These are phyloP conservation scores for Ptychadena robeensis DNA, from an alignment of 2,797 vertebrate genomes.

Conservation along the genomic window DNA sequence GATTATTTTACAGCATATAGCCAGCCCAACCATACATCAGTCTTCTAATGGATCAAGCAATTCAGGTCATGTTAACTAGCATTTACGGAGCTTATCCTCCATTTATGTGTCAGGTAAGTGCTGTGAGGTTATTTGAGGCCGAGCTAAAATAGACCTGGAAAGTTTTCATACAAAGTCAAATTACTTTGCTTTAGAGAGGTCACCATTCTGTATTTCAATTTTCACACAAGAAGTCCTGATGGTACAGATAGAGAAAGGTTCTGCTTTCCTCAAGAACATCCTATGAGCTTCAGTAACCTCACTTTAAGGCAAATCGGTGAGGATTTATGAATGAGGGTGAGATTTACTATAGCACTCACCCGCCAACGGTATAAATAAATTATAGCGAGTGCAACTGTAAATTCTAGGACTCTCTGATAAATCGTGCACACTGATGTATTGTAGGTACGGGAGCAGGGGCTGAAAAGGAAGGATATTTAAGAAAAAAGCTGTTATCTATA, in stretches of 20 bases:
- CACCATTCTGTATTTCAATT: not conserved
- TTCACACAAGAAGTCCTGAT: not conserved
- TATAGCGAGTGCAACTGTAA: conserved; percentile 33
- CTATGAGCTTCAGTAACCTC: conserved; percentile 6
- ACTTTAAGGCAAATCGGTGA: conserved; percentile 29
- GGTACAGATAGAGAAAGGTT: conserved; percentile 4
- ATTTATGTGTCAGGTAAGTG: not conserved
- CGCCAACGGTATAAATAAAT: conserved; percentile 36
- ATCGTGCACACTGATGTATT: conserved; percentile 23
- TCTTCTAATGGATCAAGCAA: not conserved
- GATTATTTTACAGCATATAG: conserved; percentile 1
- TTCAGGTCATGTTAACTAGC: conserved; percentile 13
- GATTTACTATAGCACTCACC: conserved; percentile 46
- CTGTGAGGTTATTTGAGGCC: not conserved
- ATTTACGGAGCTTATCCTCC: not conserved
- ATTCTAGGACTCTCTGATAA: conserved; percentile 25
- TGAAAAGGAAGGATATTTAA: conserved; percentile 22
- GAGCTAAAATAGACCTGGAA: not conserved
- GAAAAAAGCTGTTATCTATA: not conserved
- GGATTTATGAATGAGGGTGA: conserved; percentile 38
- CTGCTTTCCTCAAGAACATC: conserved; percentile 1
- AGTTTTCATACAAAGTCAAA: not conserved
- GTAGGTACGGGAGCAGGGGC: conserved; percentile 25
- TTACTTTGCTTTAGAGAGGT: conserved; percentile 30
- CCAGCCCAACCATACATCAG: conserved; percentile 1